Evolutionary conservation across 2,797 vertebrate genomes (phyloP).

Genomic region (Sebastes hubbsi): DNA sequence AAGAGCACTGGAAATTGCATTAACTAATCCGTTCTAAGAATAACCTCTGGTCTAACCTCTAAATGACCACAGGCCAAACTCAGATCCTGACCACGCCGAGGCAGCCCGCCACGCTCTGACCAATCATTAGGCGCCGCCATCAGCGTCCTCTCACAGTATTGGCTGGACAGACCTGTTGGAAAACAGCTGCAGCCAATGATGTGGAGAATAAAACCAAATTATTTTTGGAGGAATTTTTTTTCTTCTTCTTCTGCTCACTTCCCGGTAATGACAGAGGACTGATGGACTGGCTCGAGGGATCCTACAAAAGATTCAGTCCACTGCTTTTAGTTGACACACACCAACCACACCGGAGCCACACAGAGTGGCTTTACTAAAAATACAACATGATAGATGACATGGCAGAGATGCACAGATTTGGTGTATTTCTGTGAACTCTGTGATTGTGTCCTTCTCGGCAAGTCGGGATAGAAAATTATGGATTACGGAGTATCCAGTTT

Average conservation of each 20-base stretch:
- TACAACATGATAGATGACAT: slow-evolving; percentile 56
- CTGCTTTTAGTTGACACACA: slow-evolving; percentile 62
- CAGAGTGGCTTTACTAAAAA: slow-evolving; percentile 62
- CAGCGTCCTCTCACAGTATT: slow-evolving; percentile 37
- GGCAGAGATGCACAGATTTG: slow-evolving; percentile 35
- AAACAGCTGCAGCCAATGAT: slow-evolving; percentile 63
- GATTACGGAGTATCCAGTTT: slow-evolving; percentile 21
- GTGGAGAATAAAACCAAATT: slow-evolving; percentile 58
- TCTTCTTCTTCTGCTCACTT: slow-evolving; percentile 40
- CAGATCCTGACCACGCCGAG: slow-evolving; percentile 54
- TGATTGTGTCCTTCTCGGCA: slow-evolving; percentile 28
- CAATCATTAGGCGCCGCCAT: slow-evolving; percentile 51
- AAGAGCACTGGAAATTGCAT: slow-evolving; percentile 57
- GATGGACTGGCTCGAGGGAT: slow-evolving; percentile 57
- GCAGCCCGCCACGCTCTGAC: slow-evolving; percentile 56
- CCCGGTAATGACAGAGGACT: slow-evolving; percentile 72
- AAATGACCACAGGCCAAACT: slow-evolving; percentile 62
- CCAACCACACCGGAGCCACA: slow-evolving; percentile 55
- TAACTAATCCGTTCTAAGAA: slow-evolving; percentile 71
- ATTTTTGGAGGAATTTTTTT: slow-evolving; percentile 60
- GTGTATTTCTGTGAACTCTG: slow-evolving; percentile 52
- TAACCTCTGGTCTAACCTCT: slow-evolving; percentile 66
- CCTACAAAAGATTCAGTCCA: slow-evolving; percentile 49
- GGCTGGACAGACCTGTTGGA: slow-evolving; percentile 43
- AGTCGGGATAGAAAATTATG: slow-evolving; percentile 38